Conservation (phyloP, 2,888 invertebrate genomes). For the Beris chalybata region DNA sequence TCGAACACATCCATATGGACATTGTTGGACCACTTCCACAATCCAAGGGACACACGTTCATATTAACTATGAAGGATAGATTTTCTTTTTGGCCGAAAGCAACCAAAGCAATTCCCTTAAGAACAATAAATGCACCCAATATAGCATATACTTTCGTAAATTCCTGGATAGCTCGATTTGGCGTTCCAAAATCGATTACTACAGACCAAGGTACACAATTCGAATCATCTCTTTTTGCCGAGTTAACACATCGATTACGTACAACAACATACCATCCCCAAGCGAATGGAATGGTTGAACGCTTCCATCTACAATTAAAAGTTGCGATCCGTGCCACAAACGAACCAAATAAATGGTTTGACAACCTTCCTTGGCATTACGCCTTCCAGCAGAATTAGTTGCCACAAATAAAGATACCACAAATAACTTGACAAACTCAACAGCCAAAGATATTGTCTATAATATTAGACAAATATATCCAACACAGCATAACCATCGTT, state of each 20-base stretch:
- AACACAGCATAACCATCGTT: background rate
- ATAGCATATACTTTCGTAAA: background rate
- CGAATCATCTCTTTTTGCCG: no score
- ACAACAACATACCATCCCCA: slow-evolving; percentile 32
- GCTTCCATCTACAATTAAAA: slow-evolving; percentile 4
- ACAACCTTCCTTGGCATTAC: slow-evolving; percentile 10
- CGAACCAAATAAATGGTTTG: background rate
- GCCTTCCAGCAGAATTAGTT: background rate
- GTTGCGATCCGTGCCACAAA: background rate
- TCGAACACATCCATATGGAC: background rate
- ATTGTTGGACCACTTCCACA: background rate
- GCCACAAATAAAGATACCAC: background rate
- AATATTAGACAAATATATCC: background rate
- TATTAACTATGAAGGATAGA: background rate
- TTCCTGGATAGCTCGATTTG: no score
- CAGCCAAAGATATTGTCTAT: background rate
- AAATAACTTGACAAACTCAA: background rate
- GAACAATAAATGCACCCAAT: background rate
- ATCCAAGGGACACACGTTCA: background rate
- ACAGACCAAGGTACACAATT: slow-evolving; percentile 36
- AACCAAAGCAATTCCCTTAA: background rate
- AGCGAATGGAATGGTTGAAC: slow-evolving; percentile 32
- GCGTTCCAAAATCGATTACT: slow-evolving; percentile 5
- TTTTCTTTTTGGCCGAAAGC: background rate
- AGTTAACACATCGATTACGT: slow-evolving; percentile 15